phyloP scores from a whole-genome alignment of 2,888 invertebrate species.

The Sialis lutaria region DNA sequence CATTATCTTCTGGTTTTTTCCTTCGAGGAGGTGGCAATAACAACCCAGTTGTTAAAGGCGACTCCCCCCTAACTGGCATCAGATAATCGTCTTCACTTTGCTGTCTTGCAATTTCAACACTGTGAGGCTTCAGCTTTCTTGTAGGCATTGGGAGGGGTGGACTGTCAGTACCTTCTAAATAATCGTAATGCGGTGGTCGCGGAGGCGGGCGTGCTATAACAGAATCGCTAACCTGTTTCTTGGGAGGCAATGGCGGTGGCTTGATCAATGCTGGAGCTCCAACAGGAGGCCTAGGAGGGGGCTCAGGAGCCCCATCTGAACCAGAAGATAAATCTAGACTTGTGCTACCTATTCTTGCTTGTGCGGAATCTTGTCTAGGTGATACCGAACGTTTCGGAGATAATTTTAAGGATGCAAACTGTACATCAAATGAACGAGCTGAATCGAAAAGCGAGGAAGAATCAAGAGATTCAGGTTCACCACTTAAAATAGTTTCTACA shows the following conservation, averaged over 20 bases:
- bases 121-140: slow-evolving; percentile 23
- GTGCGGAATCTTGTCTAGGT: slow-evolving; percentile 9
- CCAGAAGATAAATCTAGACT: slow-evolving; percentile 23
- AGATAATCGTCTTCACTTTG: slow-evolving; percentile 44
- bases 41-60: slow-evolving; percentile 18
- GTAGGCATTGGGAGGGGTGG: slow-evolving; percentile 45
- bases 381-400: slow-evolving; percentile 12
- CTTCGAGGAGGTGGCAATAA: slow-evolving; percentile 31
- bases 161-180: slow-evolving; percentile 32
- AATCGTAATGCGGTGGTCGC: slow-evolving; percentile 40
- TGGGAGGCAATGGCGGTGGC: slow-evolving; percentile 57
- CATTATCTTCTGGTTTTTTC: slow-evolving; percentile 11
- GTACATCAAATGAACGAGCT: slow-evolving; percentile 19
- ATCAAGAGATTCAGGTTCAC: slow-evolving; percentile 4
- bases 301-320: slow-evolving; percentile 34
- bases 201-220: slow-evolving; percentile 39
- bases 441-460: slow-evolving; percentile 7
- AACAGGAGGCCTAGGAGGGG: slow-evolving; percentile 49
- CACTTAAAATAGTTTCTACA: slow-evolving; percentile 5
- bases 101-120: slow-evolving; percentile 6
- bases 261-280: slow-evolving; percentile 37
- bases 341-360: slow-evolving; percentile 14
- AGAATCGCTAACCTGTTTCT: slow-evolving; percentile 40
- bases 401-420: slow-evolving; percentile 9
- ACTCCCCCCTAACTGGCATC: slow-evolving; percentile 32